Percentiles rank a stretch among this genome's conserved stretches.
Conservation (phyloP, 1,140 invertebrate genomes). For the Lepidurus apus region DNA sequence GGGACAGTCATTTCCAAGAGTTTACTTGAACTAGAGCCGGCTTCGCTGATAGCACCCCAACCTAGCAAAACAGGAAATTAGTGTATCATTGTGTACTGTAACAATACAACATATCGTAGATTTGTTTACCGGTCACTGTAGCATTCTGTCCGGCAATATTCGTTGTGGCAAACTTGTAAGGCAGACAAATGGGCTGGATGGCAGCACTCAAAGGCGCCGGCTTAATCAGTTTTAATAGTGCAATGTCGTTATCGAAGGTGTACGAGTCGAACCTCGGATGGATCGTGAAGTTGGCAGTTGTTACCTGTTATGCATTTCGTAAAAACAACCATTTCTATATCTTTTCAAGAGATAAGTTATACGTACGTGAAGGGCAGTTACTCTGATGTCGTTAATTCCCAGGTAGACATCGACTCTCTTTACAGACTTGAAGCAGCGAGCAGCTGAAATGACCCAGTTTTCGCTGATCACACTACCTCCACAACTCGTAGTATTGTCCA, state of each 20-base stretch:
- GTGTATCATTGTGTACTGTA: background rate
- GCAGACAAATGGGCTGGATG: slow-evolving; percentile 36
- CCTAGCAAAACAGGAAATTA: background rate
- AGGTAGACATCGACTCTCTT: background rate
- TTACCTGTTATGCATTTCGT: background rate
- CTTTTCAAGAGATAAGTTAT: background rate
- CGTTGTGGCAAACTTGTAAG: slow-evolving; percentile 23
- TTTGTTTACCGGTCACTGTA: slow-evolving; percentile 28
- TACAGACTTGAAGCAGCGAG: slow-evolving; percentile 45
- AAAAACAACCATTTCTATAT: background rate
- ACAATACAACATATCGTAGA: background rate
- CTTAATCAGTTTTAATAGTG: slow-evolving; percentile 35
- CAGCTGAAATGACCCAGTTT: slow-evolving; percentile 52
- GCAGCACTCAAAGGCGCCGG: slow-evolving; percentile 34
- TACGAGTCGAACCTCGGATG: slow-evolving; percentile 46
- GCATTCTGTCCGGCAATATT: slow-evolving; percentile 16
- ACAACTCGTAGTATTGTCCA: slow-evolving; percentile 42
- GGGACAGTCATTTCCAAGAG: slow-evolving; percentile 27
- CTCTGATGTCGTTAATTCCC: slow-evolving; percentile 12
- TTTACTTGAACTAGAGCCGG: background rate
- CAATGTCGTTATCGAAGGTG: slow-evolving; percentile 46
- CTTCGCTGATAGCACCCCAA: slow-evolving; percentile 22
- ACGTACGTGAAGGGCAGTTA: background rate
- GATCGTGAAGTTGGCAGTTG: slow-evolving; percentile 36
- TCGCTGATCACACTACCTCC: slow-evolving; percentile 54